phyloP scores from a whole-genome alignment of 2,113 vertebrate genomes.

The Zonotrichia leucophrys region DNA sequence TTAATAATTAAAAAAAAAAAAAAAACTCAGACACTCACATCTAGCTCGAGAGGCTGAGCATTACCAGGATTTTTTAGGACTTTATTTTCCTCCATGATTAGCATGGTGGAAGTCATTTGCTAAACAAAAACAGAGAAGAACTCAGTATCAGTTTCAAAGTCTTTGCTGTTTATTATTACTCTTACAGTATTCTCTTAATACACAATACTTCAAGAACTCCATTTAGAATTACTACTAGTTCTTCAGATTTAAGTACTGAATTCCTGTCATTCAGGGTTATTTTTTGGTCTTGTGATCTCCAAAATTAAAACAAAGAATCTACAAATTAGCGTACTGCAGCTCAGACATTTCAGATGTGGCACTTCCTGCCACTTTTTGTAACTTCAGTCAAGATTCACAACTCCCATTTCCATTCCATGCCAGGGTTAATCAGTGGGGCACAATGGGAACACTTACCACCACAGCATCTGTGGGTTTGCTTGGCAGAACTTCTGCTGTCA shows the following conservation, averaged over 20 bases:
- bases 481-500: background rate
- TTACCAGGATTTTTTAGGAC: background rate
- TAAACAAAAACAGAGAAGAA: background rate
- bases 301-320: background rate
- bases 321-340: background rate
- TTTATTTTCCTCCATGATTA: constrained; percentile 19
- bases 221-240: background rate
- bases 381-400: background rate
- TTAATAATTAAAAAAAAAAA: background rate
- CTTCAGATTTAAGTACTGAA: background rate
- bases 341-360: background rate
- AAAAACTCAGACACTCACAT: constrained; percentile 38
- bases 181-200: background rate
- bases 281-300: background rate
- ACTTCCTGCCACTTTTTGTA: background rate
- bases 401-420: background rate
- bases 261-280: background rate
- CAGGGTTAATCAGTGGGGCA: background rate
- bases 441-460: background rate
- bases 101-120: constrained; percentile 15
- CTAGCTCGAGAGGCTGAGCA: constrained; percentile 23
- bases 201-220: background rate
- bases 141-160: background rate
- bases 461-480: background rate
- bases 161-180: background rate